A percentile compares a stretch with the other conserved stretches of the same genome.
These are phyloP conservation scores for Psophia crepitans DNA, from an alignment of 2,113 vertebrate genomes.

Conservation along the genomic window DNA sequence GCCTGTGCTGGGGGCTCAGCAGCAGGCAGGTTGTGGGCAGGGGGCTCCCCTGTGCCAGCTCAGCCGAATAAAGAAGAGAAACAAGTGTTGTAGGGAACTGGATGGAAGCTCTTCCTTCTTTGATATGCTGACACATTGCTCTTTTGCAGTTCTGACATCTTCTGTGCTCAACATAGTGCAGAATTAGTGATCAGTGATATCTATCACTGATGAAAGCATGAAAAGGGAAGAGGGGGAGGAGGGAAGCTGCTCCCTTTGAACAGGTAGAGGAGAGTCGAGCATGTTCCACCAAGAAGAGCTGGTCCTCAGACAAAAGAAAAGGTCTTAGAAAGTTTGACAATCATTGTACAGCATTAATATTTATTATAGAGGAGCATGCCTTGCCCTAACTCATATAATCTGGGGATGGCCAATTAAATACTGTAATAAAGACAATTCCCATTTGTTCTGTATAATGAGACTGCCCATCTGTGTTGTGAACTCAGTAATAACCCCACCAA, in stretches of 20 bases:
- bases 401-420: slow-evolving; percentile 24
- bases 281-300: not conserved
- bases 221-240: not conserved
- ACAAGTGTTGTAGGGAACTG: not conserved
- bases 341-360: not conserved
- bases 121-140: not conserved
- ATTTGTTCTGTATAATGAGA: not conserved
- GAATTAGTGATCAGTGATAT: not conserved
- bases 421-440: slow-evolving; percentile 25
- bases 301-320: not conserved
- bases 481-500: not conserved
- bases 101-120: not conserved
- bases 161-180: not conserved
- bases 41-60: fast-evolving
- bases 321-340: not conserved
- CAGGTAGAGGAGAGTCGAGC: not conserved
- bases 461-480: not conserved
- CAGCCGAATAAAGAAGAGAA: not conserved
- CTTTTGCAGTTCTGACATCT: not conserved
- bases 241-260: not conserved
- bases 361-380: not conserved
- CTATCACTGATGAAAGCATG: not conserved
- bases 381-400: not conserved
- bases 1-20: not conserved
- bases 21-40: not conserved